A percentile compares a stretch with the other conserved stretches of the same genome.
phyloP scores from a whole-genome alignment of 1,140 invertebrate genomes.

The Bombus superbus region DNA sequence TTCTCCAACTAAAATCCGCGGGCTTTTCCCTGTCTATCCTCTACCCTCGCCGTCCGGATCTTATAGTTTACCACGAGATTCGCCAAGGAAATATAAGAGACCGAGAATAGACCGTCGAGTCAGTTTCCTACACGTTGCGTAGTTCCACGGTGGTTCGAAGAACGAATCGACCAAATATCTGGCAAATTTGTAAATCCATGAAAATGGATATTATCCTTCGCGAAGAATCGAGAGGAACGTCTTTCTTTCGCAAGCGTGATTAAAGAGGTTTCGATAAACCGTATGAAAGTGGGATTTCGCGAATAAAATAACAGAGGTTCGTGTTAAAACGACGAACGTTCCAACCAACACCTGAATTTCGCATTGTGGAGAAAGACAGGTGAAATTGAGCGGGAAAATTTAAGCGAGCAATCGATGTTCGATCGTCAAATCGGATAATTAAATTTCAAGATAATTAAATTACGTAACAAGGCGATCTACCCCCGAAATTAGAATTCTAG shows the following conservation, averaged over 20 bases:
- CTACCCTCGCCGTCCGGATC: too few relatives aligned
- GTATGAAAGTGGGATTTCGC: too few relatives aligned
- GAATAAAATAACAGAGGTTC: too few relatives aligned
- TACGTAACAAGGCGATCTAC: not conserved
- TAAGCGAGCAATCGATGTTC: not conserved
- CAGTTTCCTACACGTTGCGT: not conserved
- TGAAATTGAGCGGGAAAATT: not conserved
- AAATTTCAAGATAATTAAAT: too few relatives aligned
- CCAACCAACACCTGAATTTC: too few relatives aligned
- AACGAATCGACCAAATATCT: too few relatives aligned
- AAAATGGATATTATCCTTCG: not conserved
- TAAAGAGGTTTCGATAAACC: too few relatives aligned
- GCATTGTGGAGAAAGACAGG: too few relatives aligned
- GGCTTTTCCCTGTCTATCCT: conserved; percentile 3
- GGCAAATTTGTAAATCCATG: too few relatives aligned
- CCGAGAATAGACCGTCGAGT: not conserved
- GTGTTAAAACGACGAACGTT: too few relatives aligned
- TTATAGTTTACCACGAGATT: not conserved
- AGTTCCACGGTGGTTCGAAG: too few relatives aligned
- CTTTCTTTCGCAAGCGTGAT: rapidly evolving
- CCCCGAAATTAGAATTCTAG: conserved; percentile 19
- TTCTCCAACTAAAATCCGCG: conserved; percentile 30
- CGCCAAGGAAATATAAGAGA: not conserved
- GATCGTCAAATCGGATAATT: conserved; percentile 23
- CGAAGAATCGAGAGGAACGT: rapidly evolving